Evolutionary conservation across 2,888 invertebrate species (phyloP).

Genomic region (Acrobasis repandana): DNA sequence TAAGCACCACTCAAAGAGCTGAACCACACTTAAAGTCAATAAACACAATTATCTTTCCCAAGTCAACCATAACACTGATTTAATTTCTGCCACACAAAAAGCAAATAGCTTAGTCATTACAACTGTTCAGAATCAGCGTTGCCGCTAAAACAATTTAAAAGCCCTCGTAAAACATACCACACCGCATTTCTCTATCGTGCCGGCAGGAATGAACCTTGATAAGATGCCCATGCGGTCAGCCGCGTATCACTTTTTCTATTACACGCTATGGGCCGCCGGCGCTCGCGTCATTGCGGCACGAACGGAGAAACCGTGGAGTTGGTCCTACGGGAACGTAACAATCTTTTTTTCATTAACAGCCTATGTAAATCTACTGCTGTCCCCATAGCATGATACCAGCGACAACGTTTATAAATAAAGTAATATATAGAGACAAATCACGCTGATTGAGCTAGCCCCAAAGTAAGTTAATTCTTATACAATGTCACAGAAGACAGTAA

Average conservation of each 20-base stretch:
- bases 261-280: constrained; percentile 50
- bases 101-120: constrained; percentile 17
- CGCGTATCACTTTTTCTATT: constrained; percentile 78
- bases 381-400: too few species aligned
- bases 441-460: too few species aligned
- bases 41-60: constrained; percentile 16
- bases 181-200: constrained; percentile 43
- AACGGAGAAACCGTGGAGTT: constrained; percentile 36
- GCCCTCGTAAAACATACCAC: constrained; percentile 33
- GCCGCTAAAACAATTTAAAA: constrained; percentile 23
- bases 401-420: too few species aligned
- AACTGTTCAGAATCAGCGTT: constrained; percentile 15
- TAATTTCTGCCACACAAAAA: constrained; percentile 17
- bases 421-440: too few species aligned
- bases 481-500: too few species aligned
- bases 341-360: background rate
- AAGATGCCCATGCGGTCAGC: constrained; percentile 70
- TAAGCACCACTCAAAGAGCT: background rate
- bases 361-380: too few species aligned
- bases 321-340: background rate
- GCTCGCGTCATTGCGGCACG: constrained; percentile 42
- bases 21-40: constrained; percentile 5
- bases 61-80: constrained; percentile 19
- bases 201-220: constrained; percentile 52
- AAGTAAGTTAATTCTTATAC: too few species aligned